Conservation (phyloP, 2,797 vertebrate genomes). For the Geotrypetes seraphini region DNA sequence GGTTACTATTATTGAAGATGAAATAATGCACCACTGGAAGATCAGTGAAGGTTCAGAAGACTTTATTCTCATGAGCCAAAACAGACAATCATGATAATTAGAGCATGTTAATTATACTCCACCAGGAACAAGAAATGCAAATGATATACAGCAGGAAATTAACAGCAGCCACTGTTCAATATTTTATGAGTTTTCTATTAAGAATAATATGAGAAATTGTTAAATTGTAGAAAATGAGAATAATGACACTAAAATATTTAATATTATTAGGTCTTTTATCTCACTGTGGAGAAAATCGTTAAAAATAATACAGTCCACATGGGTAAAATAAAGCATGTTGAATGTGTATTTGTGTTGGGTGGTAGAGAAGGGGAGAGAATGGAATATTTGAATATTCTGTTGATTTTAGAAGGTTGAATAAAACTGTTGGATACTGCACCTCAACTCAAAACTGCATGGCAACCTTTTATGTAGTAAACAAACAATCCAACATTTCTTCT, state of each 20-base stretch:
- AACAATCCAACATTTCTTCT: neutral
- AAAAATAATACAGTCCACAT: slow-evolving; percentile 16
- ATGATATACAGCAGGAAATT: slow-evolving; percentile 67
- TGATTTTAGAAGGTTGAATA: slow-evolving; percentile 29
- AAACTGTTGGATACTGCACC: slow-evolving; percentile 1
- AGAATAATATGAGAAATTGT: slow-evolving; percentile 61
- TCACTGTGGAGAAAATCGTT: slow-evolving; percentile 25
- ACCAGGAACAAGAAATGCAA: slow-evolving; percentile 59
- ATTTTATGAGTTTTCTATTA: slow-evolving; percentile 73
- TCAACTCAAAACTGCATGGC: slow-evolving; percentile 12
- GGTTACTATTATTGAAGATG: slow-evolving; percentile 27
- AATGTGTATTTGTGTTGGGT: too few relatives aligned
- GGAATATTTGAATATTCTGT: slow-evolving; percentile 13
- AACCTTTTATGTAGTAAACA: slow-evolving; percentile 13
- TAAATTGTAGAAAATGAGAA: slow-evolving; percentile 66
- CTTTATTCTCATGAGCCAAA: slow-evolving; percentile 47
- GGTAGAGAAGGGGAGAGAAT: neutral
- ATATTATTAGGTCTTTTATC: slow-evolving; percentile 31
- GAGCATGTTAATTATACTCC: slow-evolving; percentile 61
- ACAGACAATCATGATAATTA: slow-evolving; percentile 62
- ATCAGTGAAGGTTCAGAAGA: slow-evolving; percentile 41
- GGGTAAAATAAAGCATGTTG: neutral
- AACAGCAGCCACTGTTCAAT: slow-evolving; percentile 69
- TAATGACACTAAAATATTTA: slow-evolving; percentile 56
- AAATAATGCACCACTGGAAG: slow-evolving; percentile 45